Conservation (phyloP, 2,888 invertebrate species). For the Erpobdella octoculata region DNA sequence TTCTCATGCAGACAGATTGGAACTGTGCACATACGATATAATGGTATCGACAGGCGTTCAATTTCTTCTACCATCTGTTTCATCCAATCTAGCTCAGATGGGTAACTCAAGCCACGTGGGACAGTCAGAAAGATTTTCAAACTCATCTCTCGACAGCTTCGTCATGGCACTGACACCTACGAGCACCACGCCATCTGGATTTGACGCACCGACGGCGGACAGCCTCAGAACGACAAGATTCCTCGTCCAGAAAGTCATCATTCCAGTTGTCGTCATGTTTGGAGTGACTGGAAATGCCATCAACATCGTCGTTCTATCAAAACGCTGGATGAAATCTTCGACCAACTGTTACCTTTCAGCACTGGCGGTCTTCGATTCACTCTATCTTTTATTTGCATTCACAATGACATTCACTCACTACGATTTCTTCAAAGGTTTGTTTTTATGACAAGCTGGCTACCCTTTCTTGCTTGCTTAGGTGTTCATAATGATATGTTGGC, state of each 20-base stretch:
- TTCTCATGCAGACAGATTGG: no score
- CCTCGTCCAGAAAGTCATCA: slow-evolving; percentile 39
- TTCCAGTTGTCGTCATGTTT: slow-evolving; percentile 43
- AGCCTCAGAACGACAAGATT: not conserved
- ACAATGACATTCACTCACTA: slow-evolving; percentile 33
- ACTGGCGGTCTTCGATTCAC: slow-evolving; percentile 64
- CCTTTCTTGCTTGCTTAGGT: no score
- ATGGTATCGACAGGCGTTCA: no score
- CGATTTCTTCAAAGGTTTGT: slow-evolving; percentile 14
- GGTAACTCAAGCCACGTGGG: not conserved
- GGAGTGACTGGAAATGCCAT: slow-evolving; percentile 48
- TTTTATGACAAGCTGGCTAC: no score
- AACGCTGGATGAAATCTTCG: slow-evolving; percentile 46
- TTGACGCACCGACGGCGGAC: not conserved
- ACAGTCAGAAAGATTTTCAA: not conserved
- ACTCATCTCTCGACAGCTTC: not conserved
- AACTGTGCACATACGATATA: no score
- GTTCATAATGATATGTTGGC: no score
- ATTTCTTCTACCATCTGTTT: no score
- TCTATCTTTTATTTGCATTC: slow-evolving; percentile 61
- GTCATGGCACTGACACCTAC: not conserved
- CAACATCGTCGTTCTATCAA: slow-evolving; percentile 47
- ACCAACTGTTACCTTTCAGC: slow-evolving; percentile 62
- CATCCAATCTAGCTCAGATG: no score
- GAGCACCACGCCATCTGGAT: not conserved